Base-by-base conservation (phyloP, 2,113 vertebrate genomes). In the Marmota monax region DNA sequence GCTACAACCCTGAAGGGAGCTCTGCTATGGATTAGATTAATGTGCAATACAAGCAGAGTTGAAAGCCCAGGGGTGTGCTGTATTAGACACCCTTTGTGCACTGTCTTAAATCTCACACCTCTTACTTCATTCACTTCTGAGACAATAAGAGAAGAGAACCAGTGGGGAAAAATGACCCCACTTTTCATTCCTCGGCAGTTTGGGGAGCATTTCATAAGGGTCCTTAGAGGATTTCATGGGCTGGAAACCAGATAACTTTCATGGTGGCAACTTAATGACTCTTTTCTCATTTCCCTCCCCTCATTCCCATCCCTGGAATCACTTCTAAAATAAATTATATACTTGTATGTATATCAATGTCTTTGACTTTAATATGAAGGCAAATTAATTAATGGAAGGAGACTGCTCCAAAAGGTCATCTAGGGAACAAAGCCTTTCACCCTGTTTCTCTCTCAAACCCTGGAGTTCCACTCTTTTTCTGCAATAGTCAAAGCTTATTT, bases 251-350 rank as follows among this genome's bases (percentile, higher is more conserved):
- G 13, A 5, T 7, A 94, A 48, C 32, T 84, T 93, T 58, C 76
- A 34, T 32, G 58, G 39, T 23, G 69, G 32, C 73, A 58, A 85
- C 7, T 69, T 70, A 34, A 20, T 76, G 34, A 61, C 11, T 86
- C 14, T 29, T 34, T 61, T 74, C 23, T 22, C 45, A 4, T 83
- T 93, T 70, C 67, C 80, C 27, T 72, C 8, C 27, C 17, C 27
- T 88, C 5, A 27, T 73, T 86, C 48, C 69, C 69, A 34, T 34
- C 77, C 65, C 51, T 27, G 10, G 29, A 34, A 69, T 42, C 58
- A 85, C 18, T 67, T 93, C 17, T 95, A 76, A 90, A 74, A 74
- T 17, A 76, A 93, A 89, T 32, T 65, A 23, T n/a, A 45, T 61
- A 32, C 23, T 78, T 86, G 37, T 27, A 23, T 8, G 32, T 17